These are phyloP conservation scores for Idaea biselata DNA, from an alignment of 2,888 invertebrate species.

Conservation along the genomic window DNA sequence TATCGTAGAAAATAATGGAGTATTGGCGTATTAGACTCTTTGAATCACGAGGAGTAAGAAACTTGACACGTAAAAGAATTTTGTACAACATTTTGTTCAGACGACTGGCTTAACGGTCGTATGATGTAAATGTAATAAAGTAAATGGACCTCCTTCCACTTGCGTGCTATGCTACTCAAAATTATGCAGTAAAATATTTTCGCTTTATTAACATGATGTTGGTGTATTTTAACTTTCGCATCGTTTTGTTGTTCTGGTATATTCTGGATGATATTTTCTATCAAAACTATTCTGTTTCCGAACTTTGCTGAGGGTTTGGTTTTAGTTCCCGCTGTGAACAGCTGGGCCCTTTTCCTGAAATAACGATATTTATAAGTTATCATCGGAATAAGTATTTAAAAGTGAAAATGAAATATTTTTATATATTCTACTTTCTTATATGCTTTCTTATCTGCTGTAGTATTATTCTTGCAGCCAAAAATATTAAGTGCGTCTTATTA, in stretches of 20 bases:
- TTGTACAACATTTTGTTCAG: slow-evolving; percentile 64
- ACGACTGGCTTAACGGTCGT: slow-evolving; percentile 60
- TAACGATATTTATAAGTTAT: too few species aligned
- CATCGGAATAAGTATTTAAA: too few species aligned
- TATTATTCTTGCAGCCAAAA: too few species aligned
- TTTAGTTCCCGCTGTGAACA: background rate
- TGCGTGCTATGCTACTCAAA: slow-evolving; percentile 52
- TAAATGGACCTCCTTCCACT: slow-evolving; percentile 61
- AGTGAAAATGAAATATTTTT: too few species aligned
- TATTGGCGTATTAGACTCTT: background rate
- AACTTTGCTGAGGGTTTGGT: background rate
- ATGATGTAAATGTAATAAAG: slow-evolving; percentile 73
- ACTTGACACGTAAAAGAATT: slow-evolving; percentile 45
- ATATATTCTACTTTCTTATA: too few species aligned
- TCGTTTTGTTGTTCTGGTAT: background rate
- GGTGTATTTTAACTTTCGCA: slow-evolving; percentile 28
- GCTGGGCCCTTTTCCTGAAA: background rate
- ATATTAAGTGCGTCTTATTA: too few species aligned
- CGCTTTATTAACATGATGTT: slow-evolving; percentile 54
- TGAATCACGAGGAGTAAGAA: slow-evolving; percentile 33
- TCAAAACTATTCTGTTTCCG: background rate
- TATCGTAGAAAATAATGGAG: background rate
- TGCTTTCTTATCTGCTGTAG: too few species aligned
- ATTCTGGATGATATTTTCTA: background rate
- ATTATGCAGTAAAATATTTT: slow-evolving; percentile 58